Evolutionary conservation across 2,888 invertebrate species (phyloP).

Genomic region (Eledona agricola): DNA sequence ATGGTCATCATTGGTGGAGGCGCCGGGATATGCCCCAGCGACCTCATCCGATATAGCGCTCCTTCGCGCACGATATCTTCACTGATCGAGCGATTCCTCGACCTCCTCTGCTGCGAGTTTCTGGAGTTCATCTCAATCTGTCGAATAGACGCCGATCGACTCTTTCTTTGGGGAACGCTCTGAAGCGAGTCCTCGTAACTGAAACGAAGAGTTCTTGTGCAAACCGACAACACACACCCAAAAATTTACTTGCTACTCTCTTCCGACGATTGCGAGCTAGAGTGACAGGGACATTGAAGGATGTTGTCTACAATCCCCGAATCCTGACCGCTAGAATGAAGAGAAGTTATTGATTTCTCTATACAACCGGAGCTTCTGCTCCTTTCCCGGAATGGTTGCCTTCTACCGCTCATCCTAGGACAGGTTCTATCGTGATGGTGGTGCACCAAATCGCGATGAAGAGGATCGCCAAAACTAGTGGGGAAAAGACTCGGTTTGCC

Average conservation of each 20-base stretch:
- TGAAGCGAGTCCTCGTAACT: constrained; percentile 86
- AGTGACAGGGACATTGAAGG: constrained; percentile 71
- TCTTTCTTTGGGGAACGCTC: constrained; percentile 66
- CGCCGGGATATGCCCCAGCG: constrained; percentile 45
- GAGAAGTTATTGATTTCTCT: constrained; percentile 80
- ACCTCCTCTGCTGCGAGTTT: constrained; percentile 46
- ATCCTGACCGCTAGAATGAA: constrained; percentile 85
- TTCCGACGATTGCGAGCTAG: constrained; percentile 72
- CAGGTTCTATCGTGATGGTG: constrained; percentile 54
- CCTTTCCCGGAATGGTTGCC: constrained; percentile 50
- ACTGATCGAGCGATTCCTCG: constrained; percentile 56
- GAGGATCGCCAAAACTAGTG: constrained; percentile 60
- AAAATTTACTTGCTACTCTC: constrained; percentile 75
- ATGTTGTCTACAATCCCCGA: constrained; percentile 73
- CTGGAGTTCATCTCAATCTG: constrained; percentile 32
- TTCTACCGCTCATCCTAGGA: constrained; percentile 46
- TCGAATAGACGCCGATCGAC: constrained; percentile 39
- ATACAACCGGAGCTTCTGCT: constrained; percentile 61
- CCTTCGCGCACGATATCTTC: constrained; percentile 50
- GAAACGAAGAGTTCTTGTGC: constrained; percentile 64
- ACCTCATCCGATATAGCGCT: constrained; percentile 48
- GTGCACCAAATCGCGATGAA: constrained; percentile 50
- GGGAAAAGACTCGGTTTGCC: constrained; percentile 63
- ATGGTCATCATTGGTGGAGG: constrained; percentile 55
- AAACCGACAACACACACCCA: constrained; percentile 1